Base-by-base conservation (phyloP, 2,113 vertebrate genomes). In the Macquaria ambigua region DNA sequence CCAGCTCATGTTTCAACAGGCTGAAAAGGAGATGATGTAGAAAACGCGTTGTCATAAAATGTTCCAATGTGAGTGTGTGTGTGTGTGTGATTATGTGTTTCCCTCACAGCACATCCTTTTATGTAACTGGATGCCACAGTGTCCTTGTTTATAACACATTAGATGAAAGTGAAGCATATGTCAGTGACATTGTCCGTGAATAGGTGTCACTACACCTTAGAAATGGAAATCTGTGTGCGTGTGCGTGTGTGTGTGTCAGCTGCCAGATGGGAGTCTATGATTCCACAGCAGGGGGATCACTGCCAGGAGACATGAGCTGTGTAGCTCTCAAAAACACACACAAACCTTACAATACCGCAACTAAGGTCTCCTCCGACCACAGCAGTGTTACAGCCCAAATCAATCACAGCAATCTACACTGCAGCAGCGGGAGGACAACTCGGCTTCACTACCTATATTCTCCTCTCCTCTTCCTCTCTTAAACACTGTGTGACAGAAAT, bases 81-180 rank as follows among this genome's bases (percentile, higher is more conserved):
- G 81, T 74, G 46, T 31, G 82, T 71, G 43, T 16, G 53, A 41
- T 48, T 34, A 28, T 72, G 72, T 78, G 77, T 77, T 74, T 48
- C 48, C 43, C 46, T 1, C 53, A 41, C 59, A 52, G 53, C 34
- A 14, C 6, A 50, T 81, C 82, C 52, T 62, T 84, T 72, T 84
- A 75, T 82, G 88, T 84, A 82, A 85, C 63, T 50, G 67, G 73
- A 86, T 41, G 76, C 83, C 14, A 4, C 78, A 4, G 58, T 64
- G 69, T 78, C 73, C 68, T 85, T 82, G 78, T 83, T 72, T 70
- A 62, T 67, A 78, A 77, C 84, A 83, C 77, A 6, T 41, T 18
- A n/a, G 48, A 58, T 64, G 48, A 80, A 81, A 79, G 67, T n/a
- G 6, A 79, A 85, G 63, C 77, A 79, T 89, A 89, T 88, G 85